Evolutionary conservation across 2,113 vertebrate genomes (phyloP), one percentile per base, ranked within the genome.

Genomic region (Scolopax mira): DNA sequence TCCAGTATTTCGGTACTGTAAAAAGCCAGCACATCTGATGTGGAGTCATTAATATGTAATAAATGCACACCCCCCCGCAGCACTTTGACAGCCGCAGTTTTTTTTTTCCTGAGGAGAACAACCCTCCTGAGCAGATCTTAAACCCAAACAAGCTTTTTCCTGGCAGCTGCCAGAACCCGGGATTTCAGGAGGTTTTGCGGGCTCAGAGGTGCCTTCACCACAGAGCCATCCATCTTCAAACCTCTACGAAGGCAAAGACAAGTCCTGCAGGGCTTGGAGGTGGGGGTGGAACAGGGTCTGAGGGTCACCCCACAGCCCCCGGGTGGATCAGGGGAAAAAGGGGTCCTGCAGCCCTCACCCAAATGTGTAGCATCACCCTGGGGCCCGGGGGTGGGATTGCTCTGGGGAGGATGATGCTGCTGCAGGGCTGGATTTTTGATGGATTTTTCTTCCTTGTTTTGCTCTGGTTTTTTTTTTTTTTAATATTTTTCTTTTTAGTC

Each of bases 41-140:
- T 48, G 39, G 72, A 88, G 41, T 86, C 80, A 78, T 94, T 93
- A 90, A 93, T 77, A 89, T 39, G 24, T 69, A 88, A 94, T 58
- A 86, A 94, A 88, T 24, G 44, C 79, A 88, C 71, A 88, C 71
- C 35, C 21, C 35, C 58, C 31, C 0, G 0, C 1, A 3, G 65
- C 6, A 61, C 61, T 90, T 80, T 89, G 92, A 93, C 79, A 70
- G 69, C 37, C 14, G 0, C 62, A 77, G 55, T 80, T 84, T 18
- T 54, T 18, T 54, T 28, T 90, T 78, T 80, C 83, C 67, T 64
- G 65, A 80, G 65, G 46, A 93, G 72, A 92, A 86, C 31, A 19
- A 81, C 16, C 85, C 55, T 51, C 69, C 64, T 46, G 51, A 94
- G 83, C 22, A 84, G 23, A 84, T 88, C 90, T 94, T 46, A 87